Conservation (phyloP, 2,888 invertebrate genomes). For the Noctua comes region DNA sequence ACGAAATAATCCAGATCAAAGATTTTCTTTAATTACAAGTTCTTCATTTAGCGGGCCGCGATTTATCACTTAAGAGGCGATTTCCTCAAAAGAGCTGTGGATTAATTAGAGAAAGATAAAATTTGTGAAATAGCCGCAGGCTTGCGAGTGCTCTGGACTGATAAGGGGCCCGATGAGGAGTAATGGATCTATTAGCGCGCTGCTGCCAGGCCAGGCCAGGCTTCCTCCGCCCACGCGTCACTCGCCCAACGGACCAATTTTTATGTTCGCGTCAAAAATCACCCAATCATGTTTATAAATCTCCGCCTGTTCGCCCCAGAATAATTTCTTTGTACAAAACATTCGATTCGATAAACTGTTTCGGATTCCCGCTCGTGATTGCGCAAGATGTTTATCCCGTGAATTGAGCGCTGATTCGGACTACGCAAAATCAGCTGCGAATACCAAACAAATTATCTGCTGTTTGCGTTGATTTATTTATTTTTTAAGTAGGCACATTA, state of each 20-base stretch:
- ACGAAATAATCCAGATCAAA: slow-evolving; percentile 83
- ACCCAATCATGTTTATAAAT: slow-evolving; percentile 77
- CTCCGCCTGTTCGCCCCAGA: slow-evolving; percentile 71
- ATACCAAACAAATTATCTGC: slow-evolving; percentile 77
- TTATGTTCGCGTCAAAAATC: slow-evolving; percentile 80
- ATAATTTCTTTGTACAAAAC: slow-evolving; percentile 79
- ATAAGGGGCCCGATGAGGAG: slow-evolving; percentile 84
- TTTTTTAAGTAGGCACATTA: slow-evolving; percentile 68
- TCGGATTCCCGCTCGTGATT: slow-evolving; percentile 68
- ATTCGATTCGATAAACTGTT: slow-evolving; percentile 81
- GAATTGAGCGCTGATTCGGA: slow-evolving; percentile 76
- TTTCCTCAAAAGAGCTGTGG: slow-evolving; percentile 84
- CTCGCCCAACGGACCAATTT: slow-evolving; percentile 62
- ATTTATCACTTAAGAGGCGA: slow-evolving; percentile 87
- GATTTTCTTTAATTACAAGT: slow-evolving; percentile 85
- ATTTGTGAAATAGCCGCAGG: slow-evolving; percentile 85
- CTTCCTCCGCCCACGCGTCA: slow-evolving; percentile 70
- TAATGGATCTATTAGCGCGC: slow-evolving; percentile 85
- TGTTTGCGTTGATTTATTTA: slow-evolving; percentile 72
- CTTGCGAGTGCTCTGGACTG: slow-evolving; percentile 83
- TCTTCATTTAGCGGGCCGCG: slow-evolving; percentile 80
- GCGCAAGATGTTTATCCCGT: slow-evolving; percentile 73
- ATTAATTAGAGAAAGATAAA: slow-evolving; percentile 89
- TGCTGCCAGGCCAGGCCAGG: slow-evolving; percentile 41
- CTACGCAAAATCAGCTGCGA: slow-evolving; percentile 71